Percentiles rank a stretch among this genome's conserved stretches.
Conservation (phyloP, 2,888 invertebrate genomes). For the Drosophila demipolita region DNA sequence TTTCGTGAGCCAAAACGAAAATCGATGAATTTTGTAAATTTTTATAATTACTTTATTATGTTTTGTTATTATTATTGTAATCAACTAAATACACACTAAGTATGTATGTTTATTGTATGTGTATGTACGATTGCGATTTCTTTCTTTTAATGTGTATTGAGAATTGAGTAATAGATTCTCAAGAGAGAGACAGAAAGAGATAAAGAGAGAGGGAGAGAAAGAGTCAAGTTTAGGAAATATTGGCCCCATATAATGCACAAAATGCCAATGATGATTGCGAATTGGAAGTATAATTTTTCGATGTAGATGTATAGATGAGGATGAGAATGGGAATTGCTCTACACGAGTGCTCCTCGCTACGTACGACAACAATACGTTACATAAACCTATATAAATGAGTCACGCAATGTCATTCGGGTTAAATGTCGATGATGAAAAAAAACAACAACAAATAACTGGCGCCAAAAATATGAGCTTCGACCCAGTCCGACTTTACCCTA, state of each 20-base stretch:
- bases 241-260: constrained; percentile 14
- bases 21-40: constrained; percentile 2
- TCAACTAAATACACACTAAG: constrained; percentile 37
- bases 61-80: constrained; percentile 1
- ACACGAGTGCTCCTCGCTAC: constrained; percentile 30
- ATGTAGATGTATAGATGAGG: neutral
- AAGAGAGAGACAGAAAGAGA: constrained; percentile 2
- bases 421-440: constrained; percentile 53
- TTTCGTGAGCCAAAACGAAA: constrained; percentile 5
- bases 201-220: constrained; percentile 10
- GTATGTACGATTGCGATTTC: constrained; percentile 11
- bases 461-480: constrained; percentile 65
- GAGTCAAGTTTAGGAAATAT: constrained; percentile 15
- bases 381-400: constrained; percentile 76
- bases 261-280: constrained; percentile 22
- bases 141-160: constrained; percentile 17
- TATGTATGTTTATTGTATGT: constrained; percentile 20
- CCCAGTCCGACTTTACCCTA: neutral
- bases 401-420: constrained; percentile 78
- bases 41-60: neutral
- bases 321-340: constrained; percentile 26
- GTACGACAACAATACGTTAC: constrained; percentile 50
- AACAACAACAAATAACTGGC: constrained; percentile 62
- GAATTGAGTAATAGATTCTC: constrained; percentile 10
- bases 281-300: neutral